Evolutionary conservation across 2,888 invertebrate genomes (phyloP).

Genomic region (Hyppa rectilinea): DNA sequence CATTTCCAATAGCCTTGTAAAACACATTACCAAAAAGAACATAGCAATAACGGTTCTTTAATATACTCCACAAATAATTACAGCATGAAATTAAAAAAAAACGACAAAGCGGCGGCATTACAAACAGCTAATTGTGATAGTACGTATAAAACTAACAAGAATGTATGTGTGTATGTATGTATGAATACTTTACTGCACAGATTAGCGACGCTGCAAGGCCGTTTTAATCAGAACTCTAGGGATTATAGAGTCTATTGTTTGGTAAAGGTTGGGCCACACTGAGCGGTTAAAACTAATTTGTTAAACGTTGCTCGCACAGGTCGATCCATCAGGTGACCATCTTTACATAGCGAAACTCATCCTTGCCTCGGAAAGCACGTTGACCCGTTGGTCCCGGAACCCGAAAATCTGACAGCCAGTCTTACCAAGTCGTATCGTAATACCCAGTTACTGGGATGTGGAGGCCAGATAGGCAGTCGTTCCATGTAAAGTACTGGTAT

Average conservation of each 20-base stretch:
- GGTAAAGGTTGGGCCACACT: conserved; percentile 1
- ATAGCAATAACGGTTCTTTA: conserved; percentile 9
- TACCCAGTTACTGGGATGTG: too few species aligned
- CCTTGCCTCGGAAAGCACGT: too few species aligned
- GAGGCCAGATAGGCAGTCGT: too few species aligned
- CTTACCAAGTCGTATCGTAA: too few species aligned
- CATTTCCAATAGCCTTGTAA: background rate
- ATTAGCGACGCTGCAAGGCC: conserved; percentile 65
- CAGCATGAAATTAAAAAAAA: conserved; percentile 29
- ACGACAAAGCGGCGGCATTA: conserved; percentile 52
- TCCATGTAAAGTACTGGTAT: too few species aligned
- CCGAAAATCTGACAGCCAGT: too few species aligned
- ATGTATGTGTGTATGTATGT: conserved; percentile 14
- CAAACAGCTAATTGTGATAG: conserved; percentile 67
- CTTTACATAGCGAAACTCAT: too few species aligned
- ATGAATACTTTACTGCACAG: conserved; percentile 47
- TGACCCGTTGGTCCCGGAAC: too few species aligned
- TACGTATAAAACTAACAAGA: conserved; percentile 45
- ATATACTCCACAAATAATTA: conserved; percentile 27
- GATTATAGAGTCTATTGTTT: conserved; percentile 65
- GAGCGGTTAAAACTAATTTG: background rate
- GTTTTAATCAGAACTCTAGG: conserved; percentile 67
- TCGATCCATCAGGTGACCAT: too few species aligned
- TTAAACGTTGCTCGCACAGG: too few species aligned
- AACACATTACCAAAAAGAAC: background rate